Evolutionary conservation across 1,140 invertebrate genomes (phyloP), one percentile per base, ranked within the genome.

Genomic region (Cherax destructor): DNA sequence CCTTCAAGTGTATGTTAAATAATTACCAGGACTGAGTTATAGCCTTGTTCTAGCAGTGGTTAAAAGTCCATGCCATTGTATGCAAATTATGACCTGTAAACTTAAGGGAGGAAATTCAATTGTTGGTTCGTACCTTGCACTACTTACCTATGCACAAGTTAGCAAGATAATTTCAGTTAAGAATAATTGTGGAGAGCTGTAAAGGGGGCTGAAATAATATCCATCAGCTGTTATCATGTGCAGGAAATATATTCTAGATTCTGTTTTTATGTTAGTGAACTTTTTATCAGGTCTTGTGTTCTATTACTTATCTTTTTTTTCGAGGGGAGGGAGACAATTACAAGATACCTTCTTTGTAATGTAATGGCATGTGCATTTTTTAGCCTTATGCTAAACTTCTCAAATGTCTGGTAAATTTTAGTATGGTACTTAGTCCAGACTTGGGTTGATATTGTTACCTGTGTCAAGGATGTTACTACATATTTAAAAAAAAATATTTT

Each of bases 1-100:
- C 30, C 69, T 11, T 74, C n/a, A 74, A 30, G 21, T 30, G n/a
- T 74, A 24, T 30, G n/a, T 74, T 74, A 30, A 30, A 74, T n/a
- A 30, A 30, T 74, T 30, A 11, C 9, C 69, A 74, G 18, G 69
- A 30, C 30, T 74, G 69, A 74, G 69, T 74, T 74, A n/a, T 74
- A 30, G 69, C 69, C 69, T 74, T 74, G 69, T 74, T 74, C 69
- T n/a, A 74, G 69, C 69, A 74, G 69, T 30, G 69, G 24, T 74
- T 0, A 74, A 30, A 74, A 9, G n/a, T 21, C 30, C 69, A 74
- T 74, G 21, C 69, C 69, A 74, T 74, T 30, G 30, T 74, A 24
- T 30, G 21, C 69, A 74, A 74, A 30, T 65, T 65, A 18, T 65
- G 18, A 65, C 13, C 18, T n/a, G 61, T 16, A 59, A 18, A 65